Percentiles rank a stretch among this genome's conserved stretches.
Conservation (phyloP, 2,797 vertebrate genomes). For the Amblyopsis hoosieri region DNA sequence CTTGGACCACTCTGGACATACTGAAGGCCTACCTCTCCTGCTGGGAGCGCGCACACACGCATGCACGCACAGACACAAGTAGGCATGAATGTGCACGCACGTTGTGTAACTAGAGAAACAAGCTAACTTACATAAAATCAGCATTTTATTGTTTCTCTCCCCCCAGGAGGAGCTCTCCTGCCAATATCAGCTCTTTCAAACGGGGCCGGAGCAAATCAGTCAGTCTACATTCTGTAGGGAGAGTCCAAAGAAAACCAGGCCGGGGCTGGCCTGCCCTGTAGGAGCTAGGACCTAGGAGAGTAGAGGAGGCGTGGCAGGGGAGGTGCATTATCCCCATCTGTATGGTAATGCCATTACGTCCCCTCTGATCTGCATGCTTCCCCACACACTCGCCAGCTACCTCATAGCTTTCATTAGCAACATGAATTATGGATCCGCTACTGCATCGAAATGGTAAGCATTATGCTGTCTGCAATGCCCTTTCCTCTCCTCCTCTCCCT, state of each 20-base stretch:
- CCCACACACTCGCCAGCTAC: constrained; percentile 56
- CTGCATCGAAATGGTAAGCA: constrained; percentile 73
- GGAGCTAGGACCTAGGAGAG: background rate
- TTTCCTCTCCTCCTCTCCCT: constrained; percentile 55
- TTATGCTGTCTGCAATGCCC: constrained; percentile 61
- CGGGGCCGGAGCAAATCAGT: constrained; percentile 57
- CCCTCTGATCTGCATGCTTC: constrained; percentile 61
- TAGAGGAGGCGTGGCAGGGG: constrained; percentile 28
- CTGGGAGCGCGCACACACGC: constrained; percentile 44
- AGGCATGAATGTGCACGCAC: constrained; percentile 15
- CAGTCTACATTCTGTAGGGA: constrained; percentile 60
- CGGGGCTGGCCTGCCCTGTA: constrained; percentile 27
- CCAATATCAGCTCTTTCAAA: constrained; percentile 68
- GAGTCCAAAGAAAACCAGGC: constrained; percentile 56
- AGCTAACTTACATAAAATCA: no score
- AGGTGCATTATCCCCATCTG: constrained; percentile 63
- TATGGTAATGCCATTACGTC: constrained; percentile 67
- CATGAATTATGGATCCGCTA: constrained; percentile 77
- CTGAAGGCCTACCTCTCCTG: constrained; percentile 58
- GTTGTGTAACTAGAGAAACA: background rate
- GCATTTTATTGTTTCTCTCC: background rate
- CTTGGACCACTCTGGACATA: constrained; percentile 50
- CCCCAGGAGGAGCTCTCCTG: no score
- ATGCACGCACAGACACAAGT: constrained; percentile 36
- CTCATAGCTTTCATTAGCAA: constrained; percentile 73